Conservation (phyloP, 2,888 invertebrate species). For the Hartigia nigra region DNA sequence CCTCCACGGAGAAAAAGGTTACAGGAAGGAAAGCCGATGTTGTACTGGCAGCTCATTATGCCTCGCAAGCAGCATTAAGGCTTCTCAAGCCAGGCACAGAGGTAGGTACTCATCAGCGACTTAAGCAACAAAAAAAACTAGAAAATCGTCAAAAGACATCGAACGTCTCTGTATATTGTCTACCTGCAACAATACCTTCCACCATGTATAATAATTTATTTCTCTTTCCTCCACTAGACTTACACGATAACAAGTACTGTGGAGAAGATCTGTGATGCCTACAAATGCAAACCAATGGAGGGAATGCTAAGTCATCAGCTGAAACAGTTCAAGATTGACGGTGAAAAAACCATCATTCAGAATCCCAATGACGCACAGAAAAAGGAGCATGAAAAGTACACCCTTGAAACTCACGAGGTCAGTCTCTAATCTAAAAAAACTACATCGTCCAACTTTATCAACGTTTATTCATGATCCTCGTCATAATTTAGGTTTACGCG, state of each 20-base stretch:
- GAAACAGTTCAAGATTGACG: constrained; percentile 96
- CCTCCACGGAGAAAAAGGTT: constrained; percentile 77
- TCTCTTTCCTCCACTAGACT: constrained; percentile 72
- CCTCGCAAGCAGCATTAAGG: constrained; percentile 94
- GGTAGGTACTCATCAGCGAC: constrained; percentile 67
- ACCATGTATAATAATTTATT: not conserved
- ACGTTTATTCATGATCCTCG: not conserved
- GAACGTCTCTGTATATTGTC: constrained; percentile 6
- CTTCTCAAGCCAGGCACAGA: constrained; percentile 91
- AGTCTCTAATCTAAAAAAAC: constrained; percentile 5
- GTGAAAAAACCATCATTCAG: constrained; percentile 96
- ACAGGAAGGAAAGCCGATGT: constrained; percentile 94
- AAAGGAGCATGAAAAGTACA: constrained; percentile 97
- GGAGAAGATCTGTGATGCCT: constrained; percentile 92
- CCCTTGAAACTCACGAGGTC: constrained; percentile 93
- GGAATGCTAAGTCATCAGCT: constrained; percentile 96
- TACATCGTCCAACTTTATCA: not conserved
- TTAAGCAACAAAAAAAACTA: not conserved
- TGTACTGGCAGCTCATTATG: constrained; percentile 93
- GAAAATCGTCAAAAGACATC: not conserved
- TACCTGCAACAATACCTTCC: not conserved
- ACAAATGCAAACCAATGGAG: constrained; percentile 97
- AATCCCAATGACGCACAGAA: constrained; percentile 97
- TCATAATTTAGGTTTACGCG: constrained; percentile 76
- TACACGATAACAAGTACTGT: constrained; percentile 92